These are phyloP conservation scores for Muscicapa adusta DNA, from an alignment of 2,113 vertebrate genomes.

Conservation along the genomic window DNA sequence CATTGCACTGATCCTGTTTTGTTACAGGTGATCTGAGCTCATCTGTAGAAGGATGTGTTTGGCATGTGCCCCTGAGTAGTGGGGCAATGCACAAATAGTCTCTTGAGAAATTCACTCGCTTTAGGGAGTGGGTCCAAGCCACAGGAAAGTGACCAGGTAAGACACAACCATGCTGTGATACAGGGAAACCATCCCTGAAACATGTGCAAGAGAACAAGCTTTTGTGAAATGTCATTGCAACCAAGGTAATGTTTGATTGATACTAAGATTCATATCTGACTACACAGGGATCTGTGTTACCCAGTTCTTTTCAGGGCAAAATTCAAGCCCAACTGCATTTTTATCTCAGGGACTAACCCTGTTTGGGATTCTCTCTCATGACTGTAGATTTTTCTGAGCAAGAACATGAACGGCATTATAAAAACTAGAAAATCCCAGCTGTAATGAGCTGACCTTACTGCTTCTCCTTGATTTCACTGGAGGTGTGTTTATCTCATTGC, in stretches of 20 bases:
- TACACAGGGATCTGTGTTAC: neutral
- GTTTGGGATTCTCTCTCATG: neutral
- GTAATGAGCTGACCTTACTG: neutral
- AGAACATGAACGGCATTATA: neutral
- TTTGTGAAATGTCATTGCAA: neutral
- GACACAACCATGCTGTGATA: neutral
- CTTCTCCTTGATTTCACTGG: neutral
- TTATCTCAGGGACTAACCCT: neutral
- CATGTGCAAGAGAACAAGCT: neutral
- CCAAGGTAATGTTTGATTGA: neutral
- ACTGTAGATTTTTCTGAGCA: neutral
- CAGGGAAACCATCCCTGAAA: neutral
- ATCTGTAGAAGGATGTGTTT: neutral
- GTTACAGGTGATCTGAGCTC: neutral
- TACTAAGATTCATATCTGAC: neutral
- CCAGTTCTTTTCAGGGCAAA: neutral
- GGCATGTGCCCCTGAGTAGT: neutral
- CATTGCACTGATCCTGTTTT: neutral
- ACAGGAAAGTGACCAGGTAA: neutral
- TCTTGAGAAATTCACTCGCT: neutral
- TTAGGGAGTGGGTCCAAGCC: neutral
- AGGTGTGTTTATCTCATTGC: constrained; percentile 19
- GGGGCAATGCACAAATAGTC: neutral
- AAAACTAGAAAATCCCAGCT: neutral
- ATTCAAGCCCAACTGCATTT: neutral